Percentiles rank a stretch among this genome's conserved stretches.
These are phyloP conservation scores for Mayetiola destructor DNA, from an alignment of 2,888 invertebrate species.

Conservation along the genomic window DNA sequence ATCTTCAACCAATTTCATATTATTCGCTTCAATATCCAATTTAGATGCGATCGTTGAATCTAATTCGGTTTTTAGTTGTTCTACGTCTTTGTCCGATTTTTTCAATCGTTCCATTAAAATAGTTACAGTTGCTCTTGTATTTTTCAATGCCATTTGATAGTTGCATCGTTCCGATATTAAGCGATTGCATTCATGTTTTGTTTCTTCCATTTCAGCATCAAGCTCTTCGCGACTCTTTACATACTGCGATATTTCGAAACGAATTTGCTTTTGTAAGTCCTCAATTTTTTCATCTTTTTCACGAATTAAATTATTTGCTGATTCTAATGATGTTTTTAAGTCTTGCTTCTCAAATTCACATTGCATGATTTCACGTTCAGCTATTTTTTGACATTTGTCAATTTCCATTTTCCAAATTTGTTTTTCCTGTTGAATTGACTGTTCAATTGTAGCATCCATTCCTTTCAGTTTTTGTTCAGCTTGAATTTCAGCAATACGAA, in stretches of 20 bases:
- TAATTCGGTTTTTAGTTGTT: constrained; percentile 31
- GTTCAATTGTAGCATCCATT: constrained; percentile 34
- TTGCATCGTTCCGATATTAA: constrained; percentile 34
- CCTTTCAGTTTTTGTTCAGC: constrained; percentile 35
- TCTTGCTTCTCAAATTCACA: constrained; percentile 40
- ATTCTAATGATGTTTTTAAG: constrained; percentile 31
- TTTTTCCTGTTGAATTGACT: constrained; percentile 35
- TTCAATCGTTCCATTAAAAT: constrained; percentile 35
- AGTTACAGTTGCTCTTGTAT: constrained; percentile 33
- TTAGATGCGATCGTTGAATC: constrained; percentile 29
- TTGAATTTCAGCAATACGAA: constrained; percentile 30
- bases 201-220: constrained; percentile 32
- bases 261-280: constrained; percentile 31
- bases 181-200: constrained; percentile 31
- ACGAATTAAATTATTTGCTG: constrained; percentile 30
- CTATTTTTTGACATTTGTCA: constrained; percentile 40
- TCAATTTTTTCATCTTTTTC: constrained; percentile 33
- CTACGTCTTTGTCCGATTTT: constrained; percentile 36
- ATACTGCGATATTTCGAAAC: constrained; percentile 33
- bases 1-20: constrained; percentile 27
- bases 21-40: constrained; percentile 28
- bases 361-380: constrained; percentile 40
- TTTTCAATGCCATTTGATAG: constrained; percentile 33
- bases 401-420: constrained; percentile 36
- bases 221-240: constrained; percentile 30